Evolutionary conservation across 23 tunicate species (phyloP).

Genomic region (Oikopleura dioica): DNA sequence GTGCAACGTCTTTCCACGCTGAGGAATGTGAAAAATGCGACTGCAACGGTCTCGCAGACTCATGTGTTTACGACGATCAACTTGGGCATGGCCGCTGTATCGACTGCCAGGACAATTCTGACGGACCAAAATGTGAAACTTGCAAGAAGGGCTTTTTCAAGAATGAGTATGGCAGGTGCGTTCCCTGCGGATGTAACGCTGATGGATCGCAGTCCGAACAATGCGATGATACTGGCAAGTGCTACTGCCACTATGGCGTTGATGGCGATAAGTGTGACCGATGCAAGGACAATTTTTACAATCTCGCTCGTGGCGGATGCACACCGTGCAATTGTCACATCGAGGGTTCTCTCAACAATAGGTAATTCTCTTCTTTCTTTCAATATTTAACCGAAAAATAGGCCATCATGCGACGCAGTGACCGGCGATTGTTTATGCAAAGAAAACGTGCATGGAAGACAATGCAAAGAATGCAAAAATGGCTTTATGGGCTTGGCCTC

Average conservation of each 20-base stretch:
- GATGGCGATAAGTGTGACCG: constrained; percentile 61
- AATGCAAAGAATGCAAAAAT: constrained; percentile 1
- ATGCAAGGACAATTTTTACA: constrained; percentile 44
- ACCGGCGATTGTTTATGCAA: constrained; percentile 75
- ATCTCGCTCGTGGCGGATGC: constrained; percentile 74
- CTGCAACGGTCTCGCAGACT: constrained; percentile 78
- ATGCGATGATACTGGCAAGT: constrained; percentile 51
- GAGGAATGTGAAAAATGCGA: constrained; percentile 70
- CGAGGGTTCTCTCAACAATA: background rate
- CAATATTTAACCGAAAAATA: background rate
- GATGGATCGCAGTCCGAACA: constrained; percentile 18
- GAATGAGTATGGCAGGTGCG: background rate
- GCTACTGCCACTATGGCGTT: constrained; percentile 70
- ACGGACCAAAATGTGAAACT: background rate
- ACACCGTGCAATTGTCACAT: background rate
- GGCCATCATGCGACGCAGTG: constrained; percentile 30
- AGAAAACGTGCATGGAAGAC: constrained; percentile 57
- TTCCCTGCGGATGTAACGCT: background rate
- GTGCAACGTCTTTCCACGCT: constrained; percentile 42
- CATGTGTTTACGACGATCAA: constrained; percentile 45
- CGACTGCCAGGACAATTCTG: constrained; percentile 25
- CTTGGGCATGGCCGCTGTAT: constrained; percentile 37
- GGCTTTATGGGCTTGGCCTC: constrained; percentile 16
- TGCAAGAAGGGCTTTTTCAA: background rate
- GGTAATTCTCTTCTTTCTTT: background rate